These are phyloP conservation scores for Cercopithecus neglectus DNA, from an alignment of 2,797 vertebrate species.

Conservation along the genomic window DNA sequence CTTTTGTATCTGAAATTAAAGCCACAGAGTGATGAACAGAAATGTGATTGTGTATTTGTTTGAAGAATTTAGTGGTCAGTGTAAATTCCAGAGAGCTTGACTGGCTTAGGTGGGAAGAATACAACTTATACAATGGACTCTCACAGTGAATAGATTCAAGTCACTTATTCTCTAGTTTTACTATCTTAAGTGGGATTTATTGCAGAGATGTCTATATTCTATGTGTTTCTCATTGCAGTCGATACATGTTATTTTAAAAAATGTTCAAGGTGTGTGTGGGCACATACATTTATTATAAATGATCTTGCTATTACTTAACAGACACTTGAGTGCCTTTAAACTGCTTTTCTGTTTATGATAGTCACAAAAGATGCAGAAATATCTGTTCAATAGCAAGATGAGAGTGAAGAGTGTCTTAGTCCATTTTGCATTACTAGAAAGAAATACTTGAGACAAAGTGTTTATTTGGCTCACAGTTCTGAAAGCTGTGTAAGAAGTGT, in stretches of 20 bases:
- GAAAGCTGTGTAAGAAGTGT: not conserved
- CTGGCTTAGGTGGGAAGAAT: not conserved
- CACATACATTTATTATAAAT: not conserved
- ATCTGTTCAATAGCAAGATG: not conserved
- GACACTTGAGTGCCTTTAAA: not conserved
- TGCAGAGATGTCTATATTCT: not conserved
- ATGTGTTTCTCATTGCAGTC: not conserved
- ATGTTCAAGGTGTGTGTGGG: not conserved
- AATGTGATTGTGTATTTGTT: slow-evolving; percentile 8
- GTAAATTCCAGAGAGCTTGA: not conserved
- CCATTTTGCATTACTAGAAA: not conserved
- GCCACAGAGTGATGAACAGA: not conserved
- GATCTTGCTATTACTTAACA: not conserved
- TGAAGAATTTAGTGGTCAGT: not conserved
- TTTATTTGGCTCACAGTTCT: not conserved
- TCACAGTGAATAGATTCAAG: not conserved
- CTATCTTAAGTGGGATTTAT: not conserved
- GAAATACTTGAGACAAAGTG: not conserved
- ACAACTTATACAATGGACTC: not conserved
- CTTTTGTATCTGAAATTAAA: slow-evolving; percentile 1
- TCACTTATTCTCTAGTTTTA: not conserved
- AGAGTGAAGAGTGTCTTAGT: not conserved
- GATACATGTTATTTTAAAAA: not conserved
- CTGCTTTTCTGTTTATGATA: not conserved
- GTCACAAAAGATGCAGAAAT: not conserved